Conservation (phyloP, 2,113 vertebrate species). For the Felis catus region F.catus_Fca126_mat1.0 CM031415.1:98997501-98998000, state of each 20-base stretch:
- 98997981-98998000: conserved; percentile 98
- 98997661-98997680: neutral
- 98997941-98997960: conserved; percentile 77
- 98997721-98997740: neutral
- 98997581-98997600: neutral
- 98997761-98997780: neutral
- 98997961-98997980: conserved; percentile 91
- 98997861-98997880: neutral
- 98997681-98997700: neutral
- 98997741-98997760: neutral
- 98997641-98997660: neutral
- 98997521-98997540: neutral
- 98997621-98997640: neutral
- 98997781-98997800: neutral
- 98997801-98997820: neutral
- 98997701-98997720: neutral
- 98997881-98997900: neutral
- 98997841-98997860: neutral
- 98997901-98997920: neutral
- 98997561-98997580: neutral
- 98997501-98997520: neutral
- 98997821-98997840: neutral
- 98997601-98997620: neutral
- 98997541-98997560: neutral
- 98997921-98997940: neutral